Conservation (phyloP, 1,140 invertebrate species). For the Sycobia sp. region DNA sequence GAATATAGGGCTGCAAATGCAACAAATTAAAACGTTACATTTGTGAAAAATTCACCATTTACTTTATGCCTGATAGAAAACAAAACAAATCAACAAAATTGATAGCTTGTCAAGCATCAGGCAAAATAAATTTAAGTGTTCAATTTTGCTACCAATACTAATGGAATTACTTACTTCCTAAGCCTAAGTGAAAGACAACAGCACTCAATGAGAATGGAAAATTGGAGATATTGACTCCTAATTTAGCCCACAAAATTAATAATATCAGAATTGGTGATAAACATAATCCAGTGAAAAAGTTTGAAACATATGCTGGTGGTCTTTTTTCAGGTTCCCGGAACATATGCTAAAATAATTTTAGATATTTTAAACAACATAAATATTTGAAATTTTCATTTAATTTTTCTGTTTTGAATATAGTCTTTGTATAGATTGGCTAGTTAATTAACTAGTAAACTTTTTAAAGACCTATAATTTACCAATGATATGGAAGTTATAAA, state of each 20-base stretch:
- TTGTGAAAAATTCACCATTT: constrained; percentile 57
- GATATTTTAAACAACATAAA: not conserved
- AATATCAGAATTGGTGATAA: constrained; percentile 83
- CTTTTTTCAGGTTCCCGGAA: constrained; percentile 92
- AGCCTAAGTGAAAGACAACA: constrained; percentile 84
- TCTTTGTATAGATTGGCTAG: not conserved
- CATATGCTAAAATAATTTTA: constrained; percentile 68
- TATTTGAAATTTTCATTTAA: not conserved
- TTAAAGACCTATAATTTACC: constrained; percentile 42
- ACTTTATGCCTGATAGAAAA: constrained; percentile 50
- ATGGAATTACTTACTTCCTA: constrained; percentile 67
- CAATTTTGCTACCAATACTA: too few species aligned
- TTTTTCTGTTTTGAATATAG: not conserved
- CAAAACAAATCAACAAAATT: constrained; percentile 40
- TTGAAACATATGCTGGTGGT: constrained; percentile 84
- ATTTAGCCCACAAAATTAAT: constrained; percentile 83
- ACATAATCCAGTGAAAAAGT: constrained; percentile 86
- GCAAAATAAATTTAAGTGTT: constrained; percentile 28
- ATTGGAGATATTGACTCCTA: constrained; percentile 88
- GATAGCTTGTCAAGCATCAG: constrained; percentile 48
- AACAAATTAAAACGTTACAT: constrained; percentile 38
- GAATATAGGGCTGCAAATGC: constrained; percentile 56
- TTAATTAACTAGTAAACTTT: not conserved
- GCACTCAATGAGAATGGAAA: constrained; percentile 79
- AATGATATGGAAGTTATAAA: constrained; percentile 55